Base-by-base conservation (phyloP, 2,888 invertebrate species). In the Tortrix viridana region DNA sequence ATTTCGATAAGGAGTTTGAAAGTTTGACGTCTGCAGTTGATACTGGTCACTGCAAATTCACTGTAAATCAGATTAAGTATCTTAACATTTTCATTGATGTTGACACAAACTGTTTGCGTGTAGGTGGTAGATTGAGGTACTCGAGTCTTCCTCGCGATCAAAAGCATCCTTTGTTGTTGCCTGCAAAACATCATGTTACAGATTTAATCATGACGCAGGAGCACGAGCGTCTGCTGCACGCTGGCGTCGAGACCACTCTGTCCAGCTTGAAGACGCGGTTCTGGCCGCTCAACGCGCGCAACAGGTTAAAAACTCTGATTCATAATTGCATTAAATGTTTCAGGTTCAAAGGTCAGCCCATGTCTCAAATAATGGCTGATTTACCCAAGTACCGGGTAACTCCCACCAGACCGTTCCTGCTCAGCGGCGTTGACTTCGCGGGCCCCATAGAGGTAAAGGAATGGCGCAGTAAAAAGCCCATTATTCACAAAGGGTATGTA, bases 301-400 rank as follows among this genome's bases (percentile, higher is more conserved):
- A 49, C 32, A 23, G 49, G n/a, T 6, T 50, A n/a, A 5, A 48
- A 14, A 37, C 38, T 18, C 32, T 44, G 6, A 37, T 48, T 0
- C 47, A 22, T 5, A 26, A 46, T 14, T 60, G 60, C 26, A 18
- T 53, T 3, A 53, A 26, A 46, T 60, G 53, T 53, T 19, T 44
- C 16, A 52, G 60, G 18, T 46, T 50, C 20, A 5, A 38, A 23
- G 53, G 32, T 6, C 18, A 44, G 5, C 32, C 26, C 4, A 5
- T 37, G 19, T n/a, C 37, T 3, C 60, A 43, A 43, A 16, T n/a
- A n/a, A n/a, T n/a, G n/a, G n/a, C n/a, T n/a, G n/a, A n/a, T n/a
- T n/a, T n/a, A n/a, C n/a, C n/a, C n/a, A n/a, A n/a, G n/a, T n/a
- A n/a, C n/a, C n/a, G n/a, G n/a, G n/a, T n/a, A n/a, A n/a, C n/a